These are phyloP conservation scores for Mus caroli DNA, from an alignment of 2,797 vertebrate genomes.

Conservation along the genomic window DNA sequence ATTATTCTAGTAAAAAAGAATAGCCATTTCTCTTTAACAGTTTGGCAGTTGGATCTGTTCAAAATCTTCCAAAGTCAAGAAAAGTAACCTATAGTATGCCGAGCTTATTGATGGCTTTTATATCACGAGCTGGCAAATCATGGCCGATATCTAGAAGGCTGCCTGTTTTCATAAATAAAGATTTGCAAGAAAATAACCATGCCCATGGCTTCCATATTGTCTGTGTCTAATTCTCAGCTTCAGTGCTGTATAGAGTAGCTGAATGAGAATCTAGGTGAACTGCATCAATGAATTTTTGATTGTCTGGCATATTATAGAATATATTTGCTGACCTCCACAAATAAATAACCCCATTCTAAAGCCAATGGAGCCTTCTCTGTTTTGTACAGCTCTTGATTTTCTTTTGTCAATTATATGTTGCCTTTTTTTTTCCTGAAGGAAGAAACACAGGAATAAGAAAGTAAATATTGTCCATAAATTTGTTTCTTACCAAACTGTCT, in stretches of 20 bases:
- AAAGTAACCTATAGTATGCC: not conserved
- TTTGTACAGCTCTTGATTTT: constrained; percentile 40
- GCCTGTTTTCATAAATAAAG: constrained; percentile 14
- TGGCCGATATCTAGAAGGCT: not conserved
- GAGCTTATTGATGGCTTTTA: not conserved
- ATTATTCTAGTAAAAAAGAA: not conserved
- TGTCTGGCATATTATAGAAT: not conserved
- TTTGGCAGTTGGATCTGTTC: not conserved
- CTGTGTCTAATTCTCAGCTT: not conserved
- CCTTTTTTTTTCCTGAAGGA: not conserved
- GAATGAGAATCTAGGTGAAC: not conserved
- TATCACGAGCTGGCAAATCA: not conserved
- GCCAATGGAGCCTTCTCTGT: not conserved
- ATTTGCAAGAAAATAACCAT: not conserved
- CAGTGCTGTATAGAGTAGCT: not conserved
- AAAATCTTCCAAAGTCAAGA: not conserved
- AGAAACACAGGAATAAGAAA: not conserved
- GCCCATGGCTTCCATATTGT: not conserved
- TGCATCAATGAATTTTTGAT: not conserved
- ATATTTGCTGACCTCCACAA: not conserved
- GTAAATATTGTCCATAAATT: not conserved
- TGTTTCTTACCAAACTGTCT: not conserved
- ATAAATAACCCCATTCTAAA: not conserved
- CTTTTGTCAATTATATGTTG: not conserved
- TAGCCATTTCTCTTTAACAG: constrained; percentile 7